Evolutionary conservation across 2,797 vertebrate genomes (phyloP).

Genomic region (Vultur gryphus): DNA sequence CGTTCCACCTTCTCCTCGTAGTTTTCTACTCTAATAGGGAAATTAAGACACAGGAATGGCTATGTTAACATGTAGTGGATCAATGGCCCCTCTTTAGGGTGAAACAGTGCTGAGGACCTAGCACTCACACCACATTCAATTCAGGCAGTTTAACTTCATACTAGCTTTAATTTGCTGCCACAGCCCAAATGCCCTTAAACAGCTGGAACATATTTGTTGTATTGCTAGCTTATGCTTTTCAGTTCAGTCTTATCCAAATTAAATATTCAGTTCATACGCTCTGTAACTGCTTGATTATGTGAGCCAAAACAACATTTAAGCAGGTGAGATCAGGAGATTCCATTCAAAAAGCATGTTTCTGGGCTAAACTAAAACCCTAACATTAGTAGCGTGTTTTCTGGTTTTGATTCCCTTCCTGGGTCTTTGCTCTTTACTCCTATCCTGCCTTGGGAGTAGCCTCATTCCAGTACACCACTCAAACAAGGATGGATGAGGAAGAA

Average conservation of each 20-base stretch:
- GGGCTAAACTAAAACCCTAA: background rate
- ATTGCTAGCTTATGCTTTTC: background rate
- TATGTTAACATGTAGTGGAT: accelerated
- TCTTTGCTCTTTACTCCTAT: background rate
- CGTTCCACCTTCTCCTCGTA: background rate
- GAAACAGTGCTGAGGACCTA: background rate
- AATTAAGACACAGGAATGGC: background rate
- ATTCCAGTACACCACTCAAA: background rate
- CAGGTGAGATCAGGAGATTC: background rate
- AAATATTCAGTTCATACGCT: background rate
- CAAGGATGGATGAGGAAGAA: background rate
- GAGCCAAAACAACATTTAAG: background rate
- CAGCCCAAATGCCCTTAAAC: background rate
- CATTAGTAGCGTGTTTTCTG: background rate
- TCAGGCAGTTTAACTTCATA: background rate
- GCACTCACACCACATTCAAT: background rate
- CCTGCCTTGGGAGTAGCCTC: background rate
- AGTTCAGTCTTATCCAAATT: background rate
- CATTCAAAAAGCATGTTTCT: background rate
- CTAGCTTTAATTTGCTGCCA: background rate
- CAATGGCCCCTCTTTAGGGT: background rate
- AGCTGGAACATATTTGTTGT: background rate
- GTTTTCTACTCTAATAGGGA: background rate
- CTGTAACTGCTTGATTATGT: accelerated
- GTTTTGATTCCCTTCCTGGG: background rate